Conservation (phyloP, 2,888 invertebrate genomes). For the Xestobium rufovillosum region DNA sequence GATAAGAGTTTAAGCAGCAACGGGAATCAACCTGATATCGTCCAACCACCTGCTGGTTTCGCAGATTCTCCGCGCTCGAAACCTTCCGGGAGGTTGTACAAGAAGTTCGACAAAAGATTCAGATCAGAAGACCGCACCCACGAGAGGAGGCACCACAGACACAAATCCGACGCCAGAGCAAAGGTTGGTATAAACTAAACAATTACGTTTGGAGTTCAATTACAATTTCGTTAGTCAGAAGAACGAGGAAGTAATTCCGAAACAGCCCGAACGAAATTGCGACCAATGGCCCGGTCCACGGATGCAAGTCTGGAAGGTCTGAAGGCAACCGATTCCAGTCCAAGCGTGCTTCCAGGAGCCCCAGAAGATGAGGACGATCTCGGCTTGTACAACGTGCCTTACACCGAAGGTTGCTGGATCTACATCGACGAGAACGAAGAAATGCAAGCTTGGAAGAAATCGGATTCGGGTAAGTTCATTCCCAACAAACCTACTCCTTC, state of each 20-base stretch:
- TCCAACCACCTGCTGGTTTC: constrained; percentile 82
- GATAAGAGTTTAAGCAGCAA: constrained; percentile 31
- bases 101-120: constrained; percentile 67
- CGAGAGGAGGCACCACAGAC: constrained; percentile 60
- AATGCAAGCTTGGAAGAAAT: constrained; percentile 55
- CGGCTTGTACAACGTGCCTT: constrained; percentile 69
- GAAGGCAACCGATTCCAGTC: constrained; percentile 57
- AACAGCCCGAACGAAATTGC: constrained; percentile 44
- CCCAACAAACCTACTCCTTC: too few relatives aligned
- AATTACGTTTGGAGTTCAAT: too few relatives aligned
- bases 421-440: constrained; percentile 69
- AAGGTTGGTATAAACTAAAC: constrained; percentile 49
- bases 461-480: constrained; percentile 34
- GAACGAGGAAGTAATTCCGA: constrained; percentile 64
- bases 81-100: constrained; percentile 56
- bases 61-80: constrained; percentile 67
- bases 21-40: constrained; percentile 54
- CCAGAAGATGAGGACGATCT: constrained; percentile 58
- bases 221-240: constrained; percentile 53
- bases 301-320: constrained; percentile 64
- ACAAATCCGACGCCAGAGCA: constrained; percentile 67
- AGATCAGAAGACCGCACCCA: constrained; percentile 66
- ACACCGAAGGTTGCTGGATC: constrained; percentile 64
- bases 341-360: constrained; percentile 48
- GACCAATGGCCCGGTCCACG: constrained; percentile 61